Evolutionary conservation across 2,797 vertebrate species (phyloP), one percentile per base, ranked within the genome.

Genomic region (Tapera naevia): DNA sequence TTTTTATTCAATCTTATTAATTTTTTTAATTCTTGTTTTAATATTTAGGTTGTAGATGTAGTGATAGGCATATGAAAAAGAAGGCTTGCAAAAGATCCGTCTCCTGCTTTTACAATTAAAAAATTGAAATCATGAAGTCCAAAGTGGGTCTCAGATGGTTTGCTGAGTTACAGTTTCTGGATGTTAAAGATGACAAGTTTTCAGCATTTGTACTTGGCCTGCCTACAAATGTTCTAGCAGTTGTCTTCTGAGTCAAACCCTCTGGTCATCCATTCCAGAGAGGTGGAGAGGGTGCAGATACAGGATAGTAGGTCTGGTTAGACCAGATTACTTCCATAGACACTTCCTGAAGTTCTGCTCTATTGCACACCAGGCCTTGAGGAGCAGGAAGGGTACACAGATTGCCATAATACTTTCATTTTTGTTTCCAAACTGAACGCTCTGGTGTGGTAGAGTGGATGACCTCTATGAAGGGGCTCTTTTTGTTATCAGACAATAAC

Each of bases 191-290:
- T 69, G 48, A 25, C 79, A 67, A 43, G 21, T 67, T 92, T 37
- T 80, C 64, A 74, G 57, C 32, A 41, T 71, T 94, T 83, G 27
- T 80, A 41, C 48, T 85, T 92, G 88, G 53, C 48, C 51, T 76
- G 57, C 13, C 10, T 73, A 21, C 61, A 70, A 0, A 56, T 79
- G 33, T 91, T 80, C 39, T 65, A 70, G 23, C 33, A 89, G 0
- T 85, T 92, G 67, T 92, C 82, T 92, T 92, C 48, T 32, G 32
- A 78, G n/a, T 87, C 70, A 85, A 83, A 88, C 41, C 13, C 37
- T 75, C n/a, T 51, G 39, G 39, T 84, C 37, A 81, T 46, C 46
- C 17, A 4, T 82, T 90, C 43, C 32, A 92, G 79, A 65, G 80
- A 72, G 18, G 33, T 28, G 8, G 82, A 76, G 57, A 60, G 9